Conservation (phyloP, 2,113 vertebrate species). For the Engystomops pustulosus region DNA sequence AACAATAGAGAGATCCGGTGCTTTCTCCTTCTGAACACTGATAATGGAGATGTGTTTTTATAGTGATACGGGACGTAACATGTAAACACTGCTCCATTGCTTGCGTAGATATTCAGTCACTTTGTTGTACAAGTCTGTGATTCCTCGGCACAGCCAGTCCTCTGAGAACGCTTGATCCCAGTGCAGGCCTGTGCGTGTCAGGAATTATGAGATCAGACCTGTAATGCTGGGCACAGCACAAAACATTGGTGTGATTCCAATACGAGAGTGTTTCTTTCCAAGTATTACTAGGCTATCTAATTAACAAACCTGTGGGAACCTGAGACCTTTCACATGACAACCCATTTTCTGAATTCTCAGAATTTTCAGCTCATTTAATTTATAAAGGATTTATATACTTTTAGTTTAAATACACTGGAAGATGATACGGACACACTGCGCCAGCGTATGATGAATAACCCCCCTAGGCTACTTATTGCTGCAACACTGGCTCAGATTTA, state of each 20-base stretch:
- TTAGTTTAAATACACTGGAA: background rate
- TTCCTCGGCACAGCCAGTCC: background rate
- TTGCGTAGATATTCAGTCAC: background rate
- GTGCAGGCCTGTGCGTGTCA: slow-evolving; percentile 47
- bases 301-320: background rate
- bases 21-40: background rate
- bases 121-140: slow-evolving; percentile 10
- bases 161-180: slow-evolving; percentile 26
- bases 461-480: too few relatives aligned
- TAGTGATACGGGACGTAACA: background rate
- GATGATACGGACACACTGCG: too few relatives aligned
- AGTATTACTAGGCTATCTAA: slow-evolving; percentile 18
- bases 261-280: background rate
- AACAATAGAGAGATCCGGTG: background rate
- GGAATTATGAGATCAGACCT: slow-evolving; percentile 35
- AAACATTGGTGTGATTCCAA: slow-evolving; percentile 32
- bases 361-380: slow-evolving; percentile 15
- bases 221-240: slow-evolving; percentile 27
- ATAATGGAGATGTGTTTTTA: background rate
- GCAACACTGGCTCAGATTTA: too few relatives aligned
- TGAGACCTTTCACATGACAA: slow-evolving; percentile 28
- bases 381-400: background rate
- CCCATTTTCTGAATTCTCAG: background rate
- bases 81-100: slow-evolving; percentile 9
- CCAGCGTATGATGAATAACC: too few relatives aligned